These are phyloP conservation scores for Lasioglossum leucozonium DNA, from an alignment of 2,888 invertebrate genomes.

Conservation along the genomic window DNA sequence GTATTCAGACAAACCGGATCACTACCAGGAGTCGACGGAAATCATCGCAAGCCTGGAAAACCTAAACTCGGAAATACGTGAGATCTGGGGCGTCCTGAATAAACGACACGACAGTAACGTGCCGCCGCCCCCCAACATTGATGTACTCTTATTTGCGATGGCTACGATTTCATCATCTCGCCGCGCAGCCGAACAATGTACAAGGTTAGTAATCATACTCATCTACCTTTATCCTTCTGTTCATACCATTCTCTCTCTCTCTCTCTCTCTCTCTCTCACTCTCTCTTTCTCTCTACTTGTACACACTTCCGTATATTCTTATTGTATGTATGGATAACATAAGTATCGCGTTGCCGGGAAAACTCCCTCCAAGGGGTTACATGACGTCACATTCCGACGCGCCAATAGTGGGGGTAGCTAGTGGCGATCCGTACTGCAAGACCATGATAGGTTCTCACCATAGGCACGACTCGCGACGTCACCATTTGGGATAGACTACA, in stretches of 20 bases:
- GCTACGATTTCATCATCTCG: constrained; percentile 83
- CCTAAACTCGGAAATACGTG: constrained; percentile 89
- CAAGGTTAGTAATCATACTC: constrained; percentile 71
- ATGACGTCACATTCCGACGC: neutral
- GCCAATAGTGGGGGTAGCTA: neutral
- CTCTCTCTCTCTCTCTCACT: too few species aligned
- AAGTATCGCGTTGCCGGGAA: too few species aligned
- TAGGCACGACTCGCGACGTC: too few species aligned
- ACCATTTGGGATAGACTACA: too few species aligned
- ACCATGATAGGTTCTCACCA: too few species aligned
- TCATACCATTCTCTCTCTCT: neutral
- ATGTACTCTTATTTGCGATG: constrained; percentile 87
- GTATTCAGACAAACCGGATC: constrained; percentile 82
- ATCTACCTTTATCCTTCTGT: neutral
- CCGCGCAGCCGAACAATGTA: constrained; percentile 76
- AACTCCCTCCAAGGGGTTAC: too few species aligned
- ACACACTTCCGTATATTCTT: neutral
- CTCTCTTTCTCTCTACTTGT: too few species aligned
- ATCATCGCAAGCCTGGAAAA: constrained; percentile 90
- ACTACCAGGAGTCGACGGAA: constrained; percentile 88
- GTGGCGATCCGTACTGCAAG: too few species aligned
- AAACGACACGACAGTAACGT: constrained; percentile 87
- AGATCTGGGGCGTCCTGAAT: constrained; percentile 89
- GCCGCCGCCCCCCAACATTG: constrained; percentile 85
- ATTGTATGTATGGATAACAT: too few species aligned